These are phyloP conservation scores for Phodopus roborovskii DNA, from an alignment of 2,113 vertebrate species.

Conservation along the genomic window DNA sequence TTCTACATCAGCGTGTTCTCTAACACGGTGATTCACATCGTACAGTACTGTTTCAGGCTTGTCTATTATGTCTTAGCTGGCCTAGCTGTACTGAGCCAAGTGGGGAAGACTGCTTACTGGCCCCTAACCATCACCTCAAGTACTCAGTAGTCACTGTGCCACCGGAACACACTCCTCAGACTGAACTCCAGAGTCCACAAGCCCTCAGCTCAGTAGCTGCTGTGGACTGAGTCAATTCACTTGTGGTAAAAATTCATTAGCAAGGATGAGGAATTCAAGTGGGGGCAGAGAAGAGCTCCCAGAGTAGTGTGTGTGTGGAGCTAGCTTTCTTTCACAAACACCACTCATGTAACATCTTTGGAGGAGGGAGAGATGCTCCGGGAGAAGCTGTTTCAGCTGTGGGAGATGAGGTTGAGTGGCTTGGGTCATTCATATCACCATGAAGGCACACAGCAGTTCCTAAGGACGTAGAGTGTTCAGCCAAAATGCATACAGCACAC, in stretches of 20 bases:
- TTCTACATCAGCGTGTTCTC: too few relatives aligned
- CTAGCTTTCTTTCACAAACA: not conserved
- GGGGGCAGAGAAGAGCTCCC: not conserved
- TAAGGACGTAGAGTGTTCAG: not conserved
- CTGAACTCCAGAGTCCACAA: not conserved
- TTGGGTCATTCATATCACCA: too few relatives aligned
- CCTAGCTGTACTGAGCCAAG: too few relatives aligned
- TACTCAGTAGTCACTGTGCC: not conserved
- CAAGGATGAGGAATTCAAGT: not conserved
- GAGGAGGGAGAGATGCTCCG: not conserved
- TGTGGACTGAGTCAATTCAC: conserved; percentile 35
- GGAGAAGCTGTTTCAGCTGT: not conserved
- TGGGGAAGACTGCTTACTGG: not conserved
- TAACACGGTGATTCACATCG: too few relatives aligned
- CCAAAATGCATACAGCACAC: not conserved
- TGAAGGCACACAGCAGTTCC: not conserved
- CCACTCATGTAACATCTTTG: not conserved
- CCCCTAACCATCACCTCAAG: not conserved
- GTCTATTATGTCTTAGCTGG: too few relatives aligned
- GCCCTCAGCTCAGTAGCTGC: not conserved
- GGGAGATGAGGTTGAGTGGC: not conserved
- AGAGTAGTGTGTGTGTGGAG: not conserved
- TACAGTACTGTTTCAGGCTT: too few relatives aligned
- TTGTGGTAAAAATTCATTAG: conserved; percentile 44
- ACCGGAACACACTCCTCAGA: not conserved